Conservation (phyloP, 2,888 invertebrate genomes). For the Watsonalla binaria region DNA sequence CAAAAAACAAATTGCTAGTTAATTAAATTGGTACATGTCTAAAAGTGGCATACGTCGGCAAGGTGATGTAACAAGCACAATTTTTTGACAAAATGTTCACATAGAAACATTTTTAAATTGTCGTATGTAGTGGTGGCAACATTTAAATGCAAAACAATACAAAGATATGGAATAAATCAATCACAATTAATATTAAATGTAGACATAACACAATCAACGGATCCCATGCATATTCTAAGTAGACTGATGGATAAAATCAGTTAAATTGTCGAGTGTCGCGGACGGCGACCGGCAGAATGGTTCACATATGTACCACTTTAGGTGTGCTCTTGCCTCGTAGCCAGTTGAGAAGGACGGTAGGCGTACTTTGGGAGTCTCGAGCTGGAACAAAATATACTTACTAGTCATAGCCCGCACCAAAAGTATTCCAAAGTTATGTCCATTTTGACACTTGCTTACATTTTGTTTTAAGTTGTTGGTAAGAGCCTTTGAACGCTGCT, state of each 20-base stretch:
- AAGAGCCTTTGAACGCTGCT: no score
- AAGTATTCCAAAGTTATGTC: slow-evolving; percentile 6
- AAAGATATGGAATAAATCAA: slow-evolving; percentile 14
- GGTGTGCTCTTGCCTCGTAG: slow-evolving; percentile 87
- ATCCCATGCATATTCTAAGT: no score
- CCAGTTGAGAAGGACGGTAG: slow-evolving; percentile 89
- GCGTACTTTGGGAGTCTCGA: slow-evolving; percentile 87
- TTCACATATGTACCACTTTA: slow-evolving; percentile 78
- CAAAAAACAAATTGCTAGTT: neutral
- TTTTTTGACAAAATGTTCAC: slow-evolving; percentile 40
- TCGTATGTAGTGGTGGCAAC: slow-evolving; percentile 40
- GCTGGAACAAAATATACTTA: slow-evolving; percentile 72
- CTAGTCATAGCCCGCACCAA: neutral
- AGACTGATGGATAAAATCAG: no score
- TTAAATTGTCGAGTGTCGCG: neutral
- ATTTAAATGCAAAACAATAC: slow-evolving; percentile 36
- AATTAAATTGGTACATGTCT: slow-evolving; percentile 17
- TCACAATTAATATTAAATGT: slow-evolving; percentile 6
- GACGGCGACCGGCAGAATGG: slow-evolving; percentile 13
- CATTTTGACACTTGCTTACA: neutral
- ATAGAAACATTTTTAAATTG: slow-evolving; percentile 47
- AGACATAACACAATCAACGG: neutral
- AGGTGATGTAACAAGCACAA: slow-evolving; percentile 35
- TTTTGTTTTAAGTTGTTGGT: no score
- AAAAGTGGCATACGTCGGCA: slow-evolving; percentile 31